Percentiles rank a stretch among this genome's conserved stretches.
Evolutionary conservation across 1,140 invertebrate genomes (phyloP).

Genomic region (Drosophila cardini): DNA sequence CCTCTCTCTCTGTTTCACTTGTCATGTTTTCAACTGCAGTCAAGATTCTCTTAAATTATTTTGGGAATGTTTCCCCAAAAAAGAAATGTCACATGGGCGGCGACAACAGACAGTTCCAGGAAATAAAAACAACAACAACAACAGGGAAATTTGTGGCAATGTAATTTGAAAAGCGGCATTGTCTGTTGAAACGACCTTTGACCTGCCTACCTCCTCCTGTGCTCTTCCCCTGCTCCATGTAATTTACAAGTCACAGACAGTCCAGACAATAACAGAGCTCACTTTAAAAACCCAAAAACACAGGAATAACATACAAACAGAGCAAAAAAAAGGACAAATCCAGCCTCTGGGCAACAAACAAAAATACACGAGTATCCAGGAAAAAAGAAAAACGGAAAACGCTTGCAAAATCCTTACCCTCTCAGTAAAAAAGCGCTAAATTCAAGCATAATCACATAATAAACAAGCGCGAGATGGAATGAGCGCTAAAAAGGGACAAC

Average conservation of each 20-base stretch:
- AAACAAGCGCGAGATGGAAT: constrained; percentile 55
- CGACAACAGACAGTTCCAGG: constrained; percentile 26
- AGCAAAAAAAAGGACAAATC: constrained; percentile 65
- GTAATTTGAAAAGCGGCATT: constrained; percentile 61
- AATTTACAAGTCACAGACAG: constrained; percentile 59
- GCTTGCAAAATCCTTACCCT: constrained; percentile 10
- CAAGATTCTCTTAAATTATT: constrained; percentile 27
- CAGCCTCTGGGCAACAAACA: constrained; percentile 61
- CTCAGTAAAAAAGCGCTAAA: constrained; percentile 56
- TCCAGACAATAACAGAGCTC: constrained; percentile 39
- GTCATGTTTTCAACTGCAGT: constrained; percentile 52
- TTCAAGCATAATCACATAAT: constrained; percentile 81
- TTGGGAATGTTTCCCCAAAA: constrained; percentile 21
- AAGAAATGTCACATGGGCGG: constrained; percentile 42
- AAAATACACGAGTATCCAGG: constrained; percentile 32
- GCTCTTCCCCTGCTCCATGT: constrained; percentile 32
- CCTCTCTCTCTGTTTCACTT: constrained; percentile 18
- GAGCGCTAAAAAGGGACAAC: constrained; percentile 13
- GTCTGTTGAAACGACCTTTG: constrained; percentile 8
- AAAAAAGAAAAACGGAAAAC: constrained; percentile 25
- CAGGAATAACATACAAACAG: constrained; percentile 30
- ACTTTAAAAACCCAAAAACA: constrained; percentile 57
- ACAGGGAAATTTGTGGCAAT: constrained; percentile 64
- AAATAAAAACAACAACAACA: constrained; percentile 30
- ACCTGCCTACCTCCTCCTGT: constrained; percentile 14